A percentile compares a stretch with the other conserved stretches of the same genome.
phyloP scores from a whole-genome alignment of 2,888 invertebrate genomes.

The Brenthis daphne region DNA sequence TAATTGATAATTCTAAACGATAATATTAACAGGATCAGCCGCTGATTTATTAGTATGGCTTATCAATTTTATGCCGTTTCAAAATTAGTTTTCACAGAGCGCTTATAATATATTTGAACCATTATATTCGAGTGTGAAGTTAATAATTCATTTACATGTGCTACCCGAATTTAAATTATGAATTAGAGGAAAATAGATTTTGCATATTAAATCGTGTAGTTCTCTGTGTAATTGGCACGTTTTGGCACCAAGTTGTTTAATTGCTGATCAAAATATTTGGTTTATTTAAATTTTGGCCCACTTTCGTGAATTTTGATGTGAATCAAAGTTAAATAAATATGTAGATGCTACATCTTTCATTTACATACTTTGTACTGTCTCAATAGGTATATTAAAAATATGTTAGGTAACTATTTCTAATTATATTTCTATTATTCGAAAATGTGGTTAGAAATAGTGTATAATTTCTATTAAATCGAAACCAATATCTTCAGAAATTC shows the following conservation, averaged over 20 bases:
- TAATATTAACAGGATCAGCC: not conserved
- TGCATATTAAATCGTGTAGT: constrained; percentile 6
- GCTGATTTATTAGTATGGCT: not conserved
- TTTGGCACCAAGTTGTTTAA: not conserved
- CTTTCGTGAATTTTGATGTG: not conserved
- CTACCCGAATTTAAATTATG: constrained; percentile 20
- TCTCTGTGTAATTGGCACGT: not conserved
- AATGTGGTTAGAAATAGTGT: too few species aligned
- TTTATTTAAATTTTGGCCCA: not conserved
- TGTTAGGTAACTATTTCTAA: too few species aligned
- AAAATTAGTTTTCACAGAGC: constrained; percentile 9
- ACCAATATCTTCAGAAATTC: too few species aligned
- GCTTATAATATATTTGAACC: constrained; percentile 17
- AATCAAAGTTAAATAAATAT: too few species aligned
- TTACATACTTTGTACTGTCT: too few species aligned
- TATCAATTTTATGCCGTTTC: constrained; percentile 1
- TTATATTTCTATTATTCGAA: too few species aligned
- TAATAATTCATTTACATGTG: constrained; percentile 24
- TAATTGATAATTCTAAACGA: not conserved
- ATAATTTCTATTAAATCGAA: too few species aligned
- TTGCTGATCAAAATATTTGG: not conserved
- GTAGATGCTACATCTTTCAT: too few species aligned
- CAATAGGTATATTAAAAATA: too few species aligned
- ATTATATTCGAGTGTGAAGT: constrained; percentile 18
- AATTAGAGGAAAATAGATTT: constrained; percentile 17